Conservation (phyloP, 2,113 vertebrate genomes). For the Corydoras sp. region DNA sequence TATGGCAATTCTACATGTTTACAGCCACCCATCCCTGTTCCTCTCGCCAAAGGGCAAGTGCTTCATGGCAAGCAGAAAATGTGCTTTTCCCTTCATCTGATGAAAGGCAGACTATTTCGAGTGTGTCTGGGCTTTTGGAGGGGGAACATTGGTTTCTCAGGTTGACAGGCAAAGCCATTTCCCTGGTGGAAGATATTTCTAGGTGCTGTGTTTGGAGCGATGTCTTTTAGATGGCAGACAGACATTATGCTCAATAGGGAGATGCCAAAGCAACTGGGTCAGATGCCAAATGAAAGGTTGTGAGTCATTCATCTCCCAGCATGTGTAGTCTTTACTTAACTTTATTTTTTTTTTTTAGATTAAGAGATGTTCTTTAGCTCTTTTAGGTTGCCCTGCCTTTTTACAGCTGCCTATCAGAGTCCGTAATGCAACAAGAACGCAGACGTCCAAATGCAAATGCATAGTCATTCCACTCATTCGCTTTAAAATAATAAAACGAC, state of each 20-base stretch:
- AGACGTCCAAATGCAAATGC: no score
- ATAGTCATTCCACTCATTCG: no score
- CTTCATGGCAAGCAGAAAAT: constrained; percentile 33
- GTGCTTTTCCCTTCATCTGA: constrained; percentile 29
- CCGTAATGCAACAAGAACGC: no score
- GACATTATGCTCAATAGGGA: constrained; percentile 26
- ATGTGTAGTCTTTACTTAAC: no score
- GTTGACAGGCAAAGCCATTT: constrained; percentile 46
- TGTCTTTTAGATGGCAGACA: constrained; percentile 43
- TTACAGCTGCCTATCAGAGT: no score
- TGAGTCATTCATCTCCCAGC: neutral
- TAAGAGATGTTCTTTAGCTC: no score
- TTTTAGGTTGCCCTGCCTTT: no score
- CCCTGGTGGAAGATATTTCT: constrained; percentile 48
- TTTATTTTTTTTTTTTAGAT: no score
- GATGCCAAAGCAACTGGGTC: constrained; percentile 38
- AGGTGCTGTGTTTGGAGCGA: constrained; percentile 27
- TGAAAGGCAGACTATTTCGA: constrained; percentile 44
- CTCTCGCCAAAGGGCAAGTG: constrained; percentile 23
- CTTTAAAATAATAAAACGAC: no score
- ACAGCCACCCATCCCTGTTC: constrained; percentile 17
- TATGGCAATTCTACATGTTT: constrained; percentile 1
- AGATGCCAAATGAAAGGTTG: constrained; percentile 17
- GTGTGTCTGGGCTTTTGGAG: constrained; percentile 38
- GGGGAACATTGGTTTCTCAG: constrained; percentile 37